phyloP scores from a whole-genome alignment of 2,797 vertebrate genomes.

The Lacerta bilineata region DNA sequence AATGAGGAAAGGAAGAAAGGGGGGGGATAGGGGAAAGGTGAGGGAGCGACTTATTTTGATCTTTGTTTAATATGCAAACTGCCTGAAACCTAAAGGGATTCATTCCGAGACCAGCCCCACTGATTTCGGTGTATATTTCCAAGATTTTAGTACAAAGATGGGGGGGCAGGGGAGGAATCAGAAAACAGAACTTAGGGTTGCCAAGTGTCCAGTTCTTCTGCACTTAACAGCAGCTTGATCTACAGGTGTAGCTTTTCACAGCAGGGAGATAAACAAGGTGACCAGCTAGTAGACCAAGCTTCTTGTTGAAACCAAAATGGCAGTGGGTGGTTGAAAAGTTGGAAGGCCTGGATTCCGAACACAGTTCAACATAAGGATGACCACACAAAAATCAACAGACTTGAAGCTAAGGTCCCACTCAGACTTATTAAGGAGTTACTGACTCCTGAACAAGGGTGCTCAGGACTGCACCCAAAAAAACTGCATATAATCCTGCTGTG shows the following conservation, averaged over 20 bases:
- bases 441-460: background rate
- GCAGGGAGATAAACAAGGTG: no score
- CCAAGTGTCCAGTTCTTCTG: background rate
- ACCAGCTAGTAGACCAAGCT: no score
- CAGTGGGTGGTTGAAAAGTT: background rate
- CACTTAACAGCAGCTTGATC: background rate
- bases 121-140: background rate
- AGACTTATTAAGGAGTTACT: background rate
- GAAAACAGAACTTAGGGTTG: background rate
- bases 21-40: background rate
- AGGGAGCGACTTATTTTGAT: background rate
- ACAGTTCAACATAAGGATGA: no score
- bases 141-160: background rate
- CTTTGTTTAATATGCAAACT: background rate
- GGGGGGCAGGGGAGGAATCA: background rate
- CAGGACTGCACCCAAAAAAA: no score
- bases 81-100: background rate
- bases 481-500: background rate
- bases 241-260: background rate
- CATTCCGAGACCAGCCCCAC: background rate
- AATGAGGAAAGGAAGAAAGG: conserved; percentile 35
- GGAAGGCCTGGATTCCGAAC: background rate
- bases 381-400: background rate
- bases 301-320: background rate
- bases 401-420: background rate